Base-by-base conservation (phyloP, 1,140 invertebrate species). In the Dolichoris vasculosae region DNA sequence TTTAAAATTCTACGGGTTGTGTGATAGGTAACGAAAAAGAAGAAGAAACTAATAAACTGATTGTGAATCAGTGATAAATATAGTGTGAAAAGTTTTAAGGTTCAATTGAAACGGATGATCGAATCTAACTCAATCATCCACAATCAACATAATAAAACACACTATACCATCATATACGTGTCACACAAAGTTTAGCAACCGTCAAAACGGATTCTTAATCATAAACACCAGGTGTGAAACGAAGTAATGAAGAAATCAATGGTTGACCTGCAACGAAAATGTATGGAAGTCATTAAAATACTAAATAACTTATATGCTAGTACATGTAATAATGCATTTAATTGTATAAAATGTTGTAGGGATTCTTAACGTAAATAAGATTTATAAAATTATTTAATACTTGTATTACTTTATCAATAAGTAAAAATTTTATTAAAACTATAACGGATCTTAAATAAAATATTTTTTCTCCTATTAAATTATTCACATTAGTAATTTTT, bases 71-170 rank as follows among this genome's bases (percentile, higher is more conserved):
- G n/a, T n/a, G n/a, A n/a, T n/a, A n/a, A n/a, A n/a, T n/a, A n/a
- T n/a, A n/a, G n/a, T n/a, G n/a, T n/a, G n/a, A n/a, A n/a, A n/a
- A n/a, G n/a, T n/a, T n/a, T n/a, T n/a, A n/a, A n/a, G n/a, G n/a
- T n/a, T n/a, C n/a, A n/a, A n/a, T n/a, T n/a, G n/a, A n/a, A n/a
- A n/a, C n/a, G n/a, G n/a, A n/a, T n/a, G 35, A 38, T 15, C 11
- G 32, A n/a, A 48, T 46, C 2, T 20, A 30, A 23, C 35, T 38
- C n/a, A n/a, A n/a, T n/a, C n/a, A n/a, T 51, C n/a, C 30, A 17
- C 35, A 77, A 77, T 83, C 43, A 83, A 77, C 71, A 67, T 67
- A 83, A 63, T 77, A 77, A 83, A 83, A 77, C 55, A 38, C 8
- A 32, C 63, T 46, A 67, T 26, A 26, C 32, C 20, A 51, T 35